Evolutionary conservation across 2,797 vertebrate species (phyloP).

Genomic region (Periparus ater): DNA sequence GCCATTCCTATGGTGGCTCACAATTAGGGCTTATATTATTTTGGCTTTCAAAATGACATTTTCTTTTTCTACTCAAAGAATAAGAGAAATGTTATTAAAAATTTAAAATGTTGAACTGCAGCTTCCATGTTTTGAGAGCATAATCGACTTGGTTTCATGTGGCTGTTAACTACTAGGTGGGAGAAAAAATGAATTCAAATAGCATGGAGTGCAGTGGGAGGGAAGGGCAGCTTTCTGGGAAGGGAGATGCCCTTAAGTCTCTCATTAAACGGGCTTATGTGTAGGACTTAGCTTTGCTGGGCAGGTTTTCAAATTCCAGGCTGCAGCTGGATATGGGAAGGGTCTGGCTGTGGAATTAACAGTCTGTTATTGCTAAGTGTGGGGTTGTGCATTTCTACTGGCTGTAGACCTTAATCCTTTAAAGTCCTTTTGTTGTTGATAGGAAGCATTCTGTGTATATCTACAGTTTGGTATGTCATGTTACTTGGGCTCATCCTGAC

Average conservation of each 20-base stretch:
- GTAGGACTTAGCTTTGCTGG: background rate
- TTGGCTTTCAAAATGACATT: background rate
- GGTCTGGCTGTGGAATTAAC: background rate
- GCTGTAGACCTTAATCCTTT: background rate
- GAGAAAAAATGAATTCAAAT: background rate
- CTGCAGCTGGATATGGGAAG: background rate
- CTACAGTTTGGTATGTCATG: fast-evolving
- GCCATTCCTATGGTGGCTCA: background rate
- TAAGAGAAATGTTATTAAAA: background rate
- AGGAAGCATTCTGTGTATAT: background rate
- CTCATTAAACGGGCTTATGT: background rate
- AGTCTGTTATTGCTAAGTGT: background rate
- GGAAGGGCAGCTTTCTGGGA: background rate
- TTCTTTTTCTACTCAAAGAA: background rate
- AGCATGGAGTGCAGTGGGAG: background rate
- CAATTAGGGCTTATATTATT: background rate
- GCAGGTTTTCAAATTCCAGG: background rate
- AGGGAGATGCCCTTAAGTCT: background rate
- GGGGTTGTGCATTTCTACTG: background rate
- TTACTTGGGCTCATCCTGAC: background rate
- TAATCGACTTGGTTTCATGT: background rate
- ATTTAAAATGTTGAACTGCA: background rate
- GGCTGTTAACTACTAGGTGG: background rate
- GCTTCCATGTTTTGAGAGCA: background rate
- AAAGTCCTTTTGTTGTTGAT: background rate